A percentile compares a stretch with the other conserved stretches of the same genome.
Conservation (phyloP, 2,113 vertebrate genomes). For the Gulo gulo region DNA sequence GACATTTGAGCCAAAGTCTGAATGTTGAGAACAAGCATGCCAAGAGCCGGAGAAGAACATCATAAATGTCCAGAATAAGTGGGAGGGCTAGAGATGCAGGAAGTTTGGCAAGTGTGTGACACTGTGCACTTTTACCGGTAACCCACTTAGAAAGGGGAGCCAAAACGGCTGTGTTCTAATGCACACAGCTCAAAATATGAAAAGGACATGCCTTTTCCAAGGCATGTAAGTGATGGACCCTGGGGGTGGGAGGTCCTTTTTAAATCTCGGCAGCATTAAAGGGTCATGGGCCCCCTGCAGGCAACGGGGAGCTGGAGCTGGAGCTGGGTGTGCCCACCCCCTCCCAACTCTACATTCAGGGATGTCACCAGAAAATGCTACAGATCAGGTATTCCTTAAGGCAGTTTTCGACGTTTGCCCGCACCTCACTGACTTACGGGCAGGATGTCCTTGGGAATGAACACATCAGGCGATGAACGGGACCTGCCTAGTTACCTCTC, state of each 20-base stretch:
- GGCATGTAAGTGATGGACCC: background rate
- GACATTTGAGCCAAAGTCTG: background rate
- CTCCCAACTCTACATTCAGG: background rate
- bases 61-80: background rate
- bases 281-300: too few species aligned
- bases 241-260: background rate
- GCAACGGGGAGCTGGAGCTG: background rate
- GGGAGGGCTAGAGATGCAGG: background rate
- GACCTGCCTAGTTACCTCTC: background rate
- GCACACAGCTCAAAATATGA: background rate
- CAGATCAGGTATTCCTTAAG: background rate
- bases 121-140: background rate
- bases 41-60: background rate
- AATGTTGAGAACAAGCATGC: background rate
- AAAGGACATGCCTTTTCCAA: background rate
- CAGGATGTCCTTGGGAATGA: background rate
- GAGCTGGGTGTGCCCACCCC: accelerated
- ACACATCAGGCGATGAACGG: accelerated
- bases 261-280: background rate
- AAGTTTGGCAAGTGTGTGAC: accelerated
- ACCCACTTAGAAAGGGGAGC: background rate
- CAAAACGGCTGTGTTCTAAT: background rate
- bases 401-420: background rate
- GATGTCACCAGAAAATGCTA: background rate
- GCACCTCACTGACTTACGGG: too few species aligned